These are phyloP conservation scores for Vandiemenella viatica DNA, from an alignment of 2,888 invertebrate species.

Conservation along the genomic window DNA sequence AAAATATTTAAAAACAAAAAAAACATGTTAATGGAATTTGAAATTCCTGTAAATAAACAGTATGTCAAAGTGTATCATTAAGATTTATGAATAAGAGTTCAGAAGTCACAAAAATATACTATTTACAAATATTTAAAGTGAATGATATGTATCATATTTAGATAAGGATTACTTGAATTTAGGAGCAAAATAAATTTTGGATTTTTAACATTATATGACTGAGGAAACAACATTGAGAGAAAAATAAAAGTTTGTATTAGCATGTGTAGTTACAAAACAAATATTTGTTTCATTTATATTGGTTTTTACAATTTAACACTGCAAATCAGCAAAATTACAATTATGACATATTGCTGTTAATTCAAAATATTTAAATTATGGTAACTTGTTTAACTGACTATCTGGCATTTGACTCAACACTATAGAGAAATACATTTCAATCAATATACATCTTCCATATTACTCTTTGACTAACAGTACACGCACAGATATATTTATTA, in stretches of 20 bases:
- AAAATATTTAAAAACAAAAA: conserved; percentile 11
- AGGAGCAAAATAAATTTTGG: too few species aligned
- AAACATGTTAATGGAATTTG: conserved; percentile 2
- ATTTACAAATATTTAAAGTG: conserved; percentile 6
- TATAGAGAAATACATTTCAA: neutral
- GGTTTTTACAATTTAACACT: conserved; percentile 1
- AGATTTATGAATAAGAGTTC: neutral
- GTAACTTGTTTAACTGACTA: conserved; percentile 8
- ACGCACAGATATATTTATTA: conserved; percentile 7
- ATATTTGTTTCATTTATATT: too few species aligned
- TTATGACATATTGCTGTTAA: neutral
- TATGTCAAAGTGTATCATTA: neutral
- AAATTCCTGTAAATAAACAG: conserved; percentile 4
- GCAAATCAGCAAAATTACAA: neutral
- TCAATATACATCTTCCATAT: neutral
- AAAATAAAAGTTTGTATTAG: conserved; percentile 8
- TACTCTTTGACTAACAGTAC: conserved; percentile 3
- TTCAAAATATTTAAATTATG: conserved; percentile 5
- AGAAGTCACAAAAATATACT: conserved; percentile 4
- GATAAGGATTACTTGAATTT: conserved; percentile 6
- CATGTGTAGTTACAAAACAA: too few species aligned
- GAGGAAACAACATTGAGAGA: neutral
- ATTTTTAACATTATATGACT: neutral
- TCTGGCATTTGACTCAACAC: neutral
- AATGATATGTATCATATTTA: conserved; percentile 10